Evolutionary conservation across 2,113 vertebrate genomes (phyloP).

Genomic region (Falco punctatus): DNA sequence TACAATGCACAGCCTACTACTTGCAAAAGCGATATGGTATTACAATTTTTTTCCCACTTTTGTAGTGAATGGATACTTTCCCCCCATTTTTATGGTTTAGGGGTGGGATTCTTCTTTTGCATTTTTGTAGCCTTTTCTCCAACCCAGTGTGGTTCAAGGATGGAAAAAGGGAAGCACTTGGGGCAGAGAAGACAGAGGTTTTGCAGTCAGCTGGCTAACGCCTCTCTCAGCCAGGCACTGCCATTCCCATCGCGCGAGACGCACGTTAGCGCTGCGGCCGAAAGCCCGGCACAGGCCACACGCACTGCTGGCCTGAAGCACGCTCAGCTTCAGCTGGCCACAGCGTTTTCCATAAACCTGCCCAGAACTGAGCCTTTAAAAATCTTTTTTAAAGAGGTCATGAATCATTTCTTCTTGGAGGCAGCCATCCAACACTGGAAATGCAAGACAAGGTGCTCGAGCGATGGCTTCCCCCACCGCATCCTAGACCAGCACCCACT

Average conservation of each 20-base stretch:
- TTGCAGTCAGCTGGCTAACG: not conserved
- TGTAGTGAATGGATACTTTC: not conserved
- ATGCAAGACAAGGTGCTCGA: not conserved
- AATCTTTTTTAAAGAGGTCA: not conserved
- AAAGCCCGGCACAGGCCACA: not conserved
- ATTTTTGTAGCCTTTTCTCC: not conserved
- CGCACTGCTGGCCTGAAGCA: not conserved
- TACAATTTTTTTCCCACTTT: not conserved
- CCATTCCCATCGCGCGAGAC: not conserved
- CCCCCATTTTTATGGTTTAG: not conserved
- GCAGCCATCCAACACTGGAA: accelerated
- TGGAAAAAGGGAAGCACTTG: not conserved
- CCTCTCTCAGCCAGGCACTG: not conserved
- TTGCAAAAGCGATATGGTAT: accelerated
- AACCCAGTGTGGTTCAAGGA: not conserved
- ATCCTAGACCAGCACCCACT: accelerated
- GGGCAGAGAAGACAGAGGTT: not conserved
- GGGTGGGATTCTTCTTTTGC: not conserved
- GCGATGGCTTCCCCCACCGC: not conserved
- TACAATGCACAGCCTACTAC: not conserved
- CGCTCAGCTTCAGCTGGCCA: not conserved
- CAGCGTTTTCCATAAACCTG: not conserved
- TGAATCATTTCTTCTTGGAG: not conserved
- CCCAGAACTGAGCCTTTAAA: not conserved
- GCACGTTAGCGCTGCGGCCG: accelerated